phyloP scores from a whole-genome alignment of 2,797 vertebrate species.

The Loris lydekkerianus region DNA sequence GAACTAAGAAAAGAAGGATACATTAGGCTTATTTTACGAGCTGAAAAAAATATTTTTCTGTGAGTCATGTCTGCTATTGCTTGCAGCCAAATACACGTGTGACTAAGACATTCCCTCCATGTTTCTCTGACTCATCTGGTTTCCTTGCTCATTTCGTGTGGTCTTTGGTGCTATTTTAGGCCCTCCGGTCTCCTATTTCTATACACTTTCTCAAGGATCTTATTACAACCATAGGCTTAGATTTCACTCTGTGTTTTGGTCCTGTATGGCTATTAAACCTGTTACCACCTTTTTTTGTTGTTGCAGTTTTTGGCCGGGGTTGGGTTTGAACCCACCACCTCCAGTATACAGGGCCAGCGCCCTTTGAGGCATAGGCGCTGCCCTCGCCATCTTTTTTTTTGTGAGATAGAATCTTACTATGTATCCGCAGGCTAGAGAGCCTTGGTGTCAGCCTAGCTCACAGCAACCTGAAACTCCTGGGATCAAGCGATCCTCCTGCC shows the following conservation, averaged over 20 bases:
- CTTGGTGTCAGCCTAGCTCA: too few species aligned
- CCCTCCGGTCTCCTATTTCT: not conserved
- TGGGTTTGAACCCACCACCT: too few species aligned
- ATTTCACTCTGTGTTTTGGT: not conserved
- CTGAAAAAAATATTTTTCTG: not conserved
- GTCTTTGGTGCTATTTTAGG: not conserved
- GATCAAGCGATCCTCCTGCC: too few species aligned
- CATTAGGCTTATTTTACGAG: not conserved
- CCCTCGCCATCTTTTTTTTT: too few species aligned
- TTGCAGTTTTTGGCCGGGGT: too few species aligned
- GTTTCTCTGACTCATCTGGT: not conserved
- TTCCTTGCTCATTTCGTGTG: not conserved
- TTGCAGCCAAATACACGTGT: not conserved
- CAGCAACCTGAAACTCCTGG: too few species aligned
- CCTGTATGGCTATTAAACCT: not conserved
- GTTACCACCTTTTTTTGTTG: too few species aligned
- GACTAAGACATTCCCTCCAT: not conserved
- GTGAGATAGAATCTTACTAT: too few species aligned
- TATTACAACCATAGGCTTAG: not conserved
- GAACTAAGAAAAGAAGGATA: not conserved
- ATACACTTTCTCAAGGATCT: not conserved
- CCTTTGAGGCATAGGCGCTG: too few species aligned
- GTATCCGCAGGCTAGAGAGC: too few species aligned
- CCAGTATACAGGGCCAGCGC: too few species aligned
- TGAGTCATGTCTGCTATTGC: not conserved